Evolutionary conservation across 2,888 invertebrate species (phyloP), one percentile per base, ranked within the genome.

Genomic region (Ennomos fuscantarius): DNA sequence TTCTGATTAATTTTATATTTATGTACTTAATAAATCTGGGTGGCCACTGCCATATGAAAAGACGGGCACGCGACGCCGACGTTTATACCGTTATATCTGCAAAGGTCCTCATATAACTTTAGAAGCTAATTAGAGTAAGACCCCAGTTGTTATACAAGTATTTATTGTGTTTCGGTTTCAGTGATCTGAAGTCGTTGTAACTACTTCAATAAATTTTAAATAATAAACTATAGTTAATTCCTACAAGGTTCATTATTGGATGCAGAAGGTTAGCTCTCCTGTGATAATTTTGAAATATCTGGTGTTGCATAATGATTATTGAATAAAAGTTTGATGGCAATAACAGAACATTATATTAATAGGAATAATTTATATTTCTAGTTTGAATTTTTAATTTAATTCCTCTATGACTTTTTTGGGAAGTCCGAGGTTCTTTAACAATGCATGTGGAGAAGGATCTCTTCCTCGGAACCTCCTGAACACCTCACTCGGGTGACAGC

Each of bases 381-480:
- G 89, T 56, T 89, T 6, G 59, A 78, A 52, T 31, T 46, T 49
- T 35, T 44, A 55, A 54, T 67, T 74, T 77, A 77, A 86, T 71
- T 89, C 83, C 59, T 88, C 86, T 59, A 78, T 56, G 24, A 77
- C 74, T 60, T 83, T 90, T 58, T 59, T 59, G 41, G 91, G 90
- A 61, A 94, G 79, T 37, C 94, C 94, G 44, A 95, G 87, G 59
- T 93, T 93, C 68, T 93, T 94, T 0, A 98, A 84, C 37, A 98
- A 85, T 0, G 97, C 97, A 76, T 96, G 95, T 0, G 96, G 95
- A 1, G 96, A 96, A 0, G 98, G 98, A 87, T 99, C 98, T 47
- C 99, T 93, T 0, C 99, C 99, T 63, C 97, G 93, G 87, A 99
- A 99, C 76, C 96, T 94, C 55, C 98, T 93, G 87, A 99, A 99